Evolutionary conservation across 2,113 vertebrate genomes (phyloP).

Genomic region (Butastur rufipennis): DNA sequence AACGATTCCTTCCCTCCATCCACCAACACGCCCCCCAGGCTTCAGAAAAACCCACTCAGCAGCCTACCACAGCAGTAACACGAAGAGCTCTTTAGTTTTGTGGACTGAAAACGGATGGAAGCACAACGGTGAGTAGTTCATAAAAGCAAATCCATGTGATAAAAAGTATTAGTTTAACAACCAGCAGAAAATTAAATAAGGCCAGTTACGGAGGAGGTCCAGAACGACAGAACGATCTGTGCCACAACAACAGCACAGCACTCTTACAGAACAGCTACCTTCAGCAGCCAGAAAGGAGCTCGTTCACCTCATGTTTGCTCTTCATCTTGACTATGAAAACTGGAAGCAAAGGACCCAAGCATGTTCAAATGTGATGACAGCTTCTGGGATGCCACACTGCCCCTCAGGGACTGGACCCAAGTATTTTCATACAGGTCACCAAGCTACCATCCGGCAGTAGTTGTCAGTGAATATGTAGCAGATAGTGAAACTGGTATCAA

Average conservation of each 20-base stretch:
- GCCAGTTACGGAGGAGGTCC: not conserved
- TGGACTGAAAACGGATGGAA: not conserved
- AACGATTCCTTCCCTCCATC: not conserved
- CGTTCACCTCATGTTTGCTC: rapidly evolving
- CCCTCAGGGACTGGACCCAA: not conserved
- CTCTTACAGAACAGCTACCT: not conserved
- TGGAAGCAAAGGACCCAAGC: not conserved
- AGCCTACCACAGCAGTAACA: not conserved
- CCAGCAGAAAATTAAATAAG: not conserved
- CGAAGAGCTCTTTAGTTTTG: not conserved
- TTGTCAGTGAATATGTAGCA: not conserved
- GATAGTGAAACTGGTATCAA: not conserved
- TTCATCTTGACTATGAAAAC: not conserved
- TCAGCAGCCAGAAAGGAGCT: not conserved
- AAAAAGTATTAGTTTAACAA: not conserved
- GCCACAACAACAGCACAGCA: rapidly evolving
- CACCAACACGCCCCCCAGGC: not conserved
- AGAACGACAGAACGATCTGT: not conserved
- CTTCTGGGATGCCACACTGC: not conserved
- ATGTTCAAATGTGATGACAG: rapidly evolving
- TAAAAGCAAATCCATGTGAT: not conserved
- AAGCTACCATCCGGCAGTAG: not conserved
- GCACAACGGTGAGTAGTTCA: rapidly evolving
- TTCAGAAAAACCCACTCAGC: not conserved
- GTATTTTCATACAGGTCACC: not conserved